phyloP scores from a whole-genome alignment of 2,888 invertebrate species.

The Nasonia oneida region DNA sequence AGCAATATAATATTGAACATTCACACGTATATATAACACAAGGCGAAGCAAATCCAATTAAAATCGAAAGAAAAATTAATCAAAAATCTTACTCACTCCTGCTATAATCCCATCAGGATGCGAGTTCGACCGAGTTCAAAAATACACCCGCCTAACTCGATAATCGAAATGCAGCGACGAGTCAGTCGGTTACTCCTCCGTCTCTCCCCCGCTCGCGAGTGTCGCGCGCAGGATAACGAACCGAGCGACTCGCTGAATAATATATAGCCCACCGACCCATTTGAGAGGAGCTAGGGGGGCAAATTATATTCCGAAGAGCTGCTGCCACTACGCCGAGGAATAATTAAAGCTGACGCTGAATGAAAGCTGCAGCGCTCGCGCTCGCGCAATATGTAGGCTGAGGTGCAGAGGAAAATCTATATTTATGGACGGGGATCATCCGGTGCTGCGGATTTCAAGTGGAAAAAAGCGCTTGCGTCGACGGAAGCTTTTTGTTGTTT shows the following conservation, averaged over 20 bases:
- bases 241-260: conserved; percentile 45
- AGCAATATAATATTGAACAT: too few species aligned
- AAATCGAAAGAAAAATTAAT: neutral
- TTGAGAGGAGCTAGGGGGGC: conserved; percentile 13
- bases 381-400: neutral
- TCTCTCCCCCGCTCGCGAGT: neutral
- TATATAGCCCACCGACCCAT: conserved; percentile 49
- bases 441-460: neutral
- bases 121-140: conserved; percentile 44
- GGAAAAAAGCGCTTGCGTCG: neutral
- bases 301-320: neutral
- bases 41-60: neutral
- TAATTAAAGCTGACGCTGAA: conserved; percentile 53
- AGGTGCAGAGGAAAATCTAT: neutral
- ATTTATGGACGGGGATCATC: neutral
- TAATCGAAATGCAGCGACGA: conserved; percentile 53
- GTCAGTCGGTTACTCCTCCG: conserved; percentile 22
- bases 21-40: too few species aligned
- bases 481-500: neutral
- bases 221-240: conserved; percentile 26
- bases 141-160: conserved; percentile 53
- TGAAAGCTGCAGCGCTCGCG: conserved; percentile 14
- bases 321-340: conserved; percentile 1
- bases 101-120: neutral
- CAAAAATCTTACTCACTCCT: neutral